Conservation (phyloP, 2,113 vertebrate genomes). For the Ivindomyrus marchei region DNA sequence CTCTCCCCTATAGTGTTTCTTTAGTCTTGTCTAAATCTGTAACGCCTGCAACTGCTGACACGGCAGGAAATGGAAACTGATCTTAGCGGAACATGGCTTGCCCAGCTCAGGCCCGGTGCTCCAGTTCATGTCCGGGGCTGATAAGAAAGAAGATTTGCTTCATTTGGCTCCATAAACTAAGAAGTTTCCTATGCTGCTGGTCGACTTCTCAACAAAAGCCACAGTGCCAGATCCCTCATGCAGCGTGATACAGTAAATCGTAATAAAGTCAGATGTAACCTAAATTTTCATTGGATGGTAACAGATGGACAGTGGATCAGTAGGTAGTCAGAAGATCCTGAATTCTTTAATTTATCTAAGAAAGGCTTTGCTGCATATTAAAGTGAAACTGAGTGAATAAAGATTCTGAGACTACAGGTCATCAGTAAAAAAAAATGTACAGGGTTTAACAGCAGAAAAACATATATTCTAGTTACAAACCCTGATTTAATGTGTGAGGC, state of each 20-base stretch:
- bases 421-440: not conserved
- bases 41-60: not conserved
- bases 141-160: not conserved
- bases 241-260: not conserved
- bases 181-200: not conserved
- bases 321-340: not conserved
- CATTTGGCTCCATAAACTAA: not conserved
- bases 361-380: not conserved
- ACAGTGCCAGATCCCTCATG: not conserved
- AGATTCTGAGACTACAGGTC: not conserved
- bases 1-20: not conserved
- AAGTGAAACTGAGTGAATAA: not conserved
- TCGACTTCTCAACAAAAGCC: not conserved
- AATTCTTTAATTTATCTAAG: not conserved
- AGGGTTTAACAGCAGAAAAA: not conserved
- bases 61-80: not conserved
- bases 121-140: not conserved
- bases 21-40: not conserved
- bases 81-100: not conserved
- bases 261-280: not conserved
- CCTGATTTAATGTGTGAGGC: not conserved
- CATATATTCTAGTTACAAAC: not conserved
- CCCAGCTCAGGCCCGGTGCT: not conserved
- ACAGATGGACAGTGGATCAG: not conserved
- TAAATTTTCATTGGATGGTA: not conserved